These are phyloP conservation scores for Caprella mutica DNA, from an alignment of 2,888 invertebrate genomes.

Conservation along the genomic window DNA sequence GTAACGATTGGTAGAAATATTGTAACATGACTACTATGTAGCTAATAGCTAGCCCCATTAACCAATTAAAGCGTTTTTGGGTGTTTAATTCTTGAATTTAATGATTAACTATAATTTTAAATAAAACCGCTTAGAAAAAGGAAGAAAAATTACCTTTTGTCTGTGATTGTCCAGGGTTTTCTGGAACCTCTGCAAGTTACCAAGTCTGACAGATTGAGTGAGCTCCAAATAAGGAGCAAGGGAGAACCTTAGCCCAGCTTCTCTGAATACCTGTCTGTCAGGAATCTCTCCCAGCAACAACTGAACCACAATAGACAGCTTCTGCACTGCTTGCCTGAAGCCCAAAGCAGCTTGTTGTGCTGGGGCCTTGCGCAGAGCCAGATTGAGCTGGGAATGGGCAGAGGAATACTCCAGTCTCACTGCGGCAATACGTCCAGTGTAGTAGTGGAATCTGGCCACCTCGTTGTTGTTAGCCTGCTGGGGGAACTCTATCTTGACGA, in stretches of 20 bases:
- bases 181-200: slow-evolving; percentile 59
- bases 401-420: slow-evolving; percentile 96
- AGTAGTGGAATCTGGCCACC: slow-evolving; percentile 94
- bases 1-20: no score
- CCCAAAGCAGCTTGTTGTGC: slow-evolving; percentile 90
- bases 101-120: background rate
- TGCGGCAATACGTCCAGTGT: slow-evolving; percentile 93
- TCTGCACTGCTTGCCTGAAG: slow-evolving; percentile 92
- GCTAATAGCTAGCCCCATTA: no score
- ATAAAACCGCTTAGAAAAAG: background rate
- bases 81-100: no score
- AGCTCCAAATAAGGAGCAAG: slow-evolving; percentile 92
- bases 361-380: slow-evolving; percentile 86
- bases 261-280: slow-evolving; percentile 78
- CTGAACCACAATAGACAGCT: slow-evolving; percentile 87
- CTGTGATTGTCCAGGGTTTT: slow-evolving; percentile 27
- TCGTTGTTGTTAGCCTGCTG: slow-evolving; percentile 97
- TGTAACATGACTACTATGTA: background rate
- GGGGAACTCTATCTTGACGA: slow-evolving; percentile 91
- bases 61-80: no score
- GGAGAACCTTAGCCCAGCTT: slow-evolving; percentile 74
- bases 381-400: slow-evolving; percentile 91
- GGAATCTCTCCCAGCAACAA: slow-evolving; percentile 93
- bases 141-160: slow-evolving; percentile 19
- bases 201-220: slow-evolving; percentile 85